phyloP scores from a whole-genome alignment of 2,113 vertebrate genomes.

The Salminus brasiliensis region DNA sequence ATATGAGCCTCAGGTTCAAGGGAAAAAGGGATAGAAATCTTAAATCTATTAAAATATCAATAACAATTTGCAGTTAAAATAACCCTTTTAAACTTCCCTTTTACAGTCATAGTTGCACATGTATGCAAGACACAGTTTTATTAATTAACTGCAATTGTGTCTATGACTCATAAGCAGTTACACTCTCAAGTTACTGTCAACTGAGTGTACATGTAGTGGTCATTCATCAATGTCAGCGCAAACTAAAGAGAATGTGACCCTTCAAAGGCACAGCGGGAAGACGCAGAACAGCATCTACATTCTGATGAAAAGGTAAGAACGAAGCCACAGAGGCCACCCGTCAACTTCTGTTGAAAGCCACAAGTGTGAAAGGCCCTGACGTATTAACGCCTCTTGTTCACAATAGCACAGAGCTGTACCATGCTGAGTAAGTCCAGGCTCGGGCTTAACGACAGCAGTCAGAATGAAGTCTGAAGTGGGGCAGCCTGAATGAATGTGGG shows the following conservation, averaged over 20 bases:
- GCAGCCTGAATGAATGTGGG: not conserved
- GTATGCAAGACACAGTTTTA: no score
- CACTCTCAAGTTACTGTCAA: not conserved
- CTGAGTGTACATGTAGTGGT: not conserved
- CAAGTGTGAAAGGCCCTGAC: not conserved
- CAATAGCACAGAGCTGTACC: not conserved
- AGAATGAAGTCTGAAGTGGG: not conserved
- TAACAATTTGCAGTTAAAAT: no score
- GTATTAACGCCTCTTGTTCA: not conserved
- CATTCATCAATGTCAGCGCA: slow-evolving; percentile 23
- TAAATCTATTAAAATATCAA: no score
- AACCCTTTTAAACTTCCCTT: no score
- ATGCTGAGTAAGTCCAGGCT: not conserved
- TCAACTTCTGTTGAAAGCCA: not conserved
- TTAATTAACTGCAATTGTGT: no score
- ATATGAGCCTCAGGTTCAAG: no score
- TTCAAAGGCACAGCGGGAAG: not conserved
- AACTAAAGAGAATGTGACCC: slow-evolving; percentile 1
- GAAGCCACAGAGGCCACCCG: not conserved
- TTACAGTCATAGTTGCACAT: no score
- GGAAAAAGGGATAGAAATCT: no score
- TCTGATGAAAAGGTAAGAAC: not conserved
- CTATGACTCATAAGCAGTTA: not conserved
- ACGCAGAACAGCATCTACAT: not conserved
- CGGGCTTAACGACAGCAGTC: not conserved